Base-by-base conservation (phyloP, 2,797 vertebrate genomes). In the Hephaestus fuliginosus region DNA sequence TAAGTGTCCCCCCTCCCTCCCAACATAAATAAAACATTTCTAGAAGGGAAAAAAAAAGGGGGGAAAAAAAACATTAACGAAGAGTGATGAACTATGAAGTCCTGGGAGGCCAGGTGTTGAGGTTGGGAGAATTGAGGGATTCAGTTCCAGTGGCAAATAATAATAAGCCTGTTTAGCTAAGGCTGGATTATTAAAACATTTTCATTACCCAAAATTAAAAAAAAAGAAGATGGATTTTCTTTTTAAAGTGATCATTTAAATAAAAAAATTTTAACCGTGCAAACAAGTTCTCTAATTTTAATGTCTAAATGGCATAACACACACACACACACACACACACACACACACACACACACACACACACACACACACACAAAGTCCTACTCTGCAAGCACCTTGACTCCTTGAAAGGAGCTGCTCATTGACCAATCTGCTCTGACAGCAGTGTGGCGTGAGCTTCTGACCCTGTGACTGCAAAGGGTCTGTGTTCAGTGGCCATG, bases 391-490 rank as follows among this genome's bases (percentile, higher is more conserved):
- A 89, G 80, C 89, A 92, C 89, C 90, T 86, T 81, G 82, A 89
- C 86, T 90, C 64, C 46, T 62, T 86, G 76, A 89, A 85, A 88
- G 87, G 86, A 33, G 80, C 86, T 85, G 86, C 88, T 92, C 91
- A 89, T 91, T 90, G 93, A 92, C 92, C 90, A 91, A 87, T 92
- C 88, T 93, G 92, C 86, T 91, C 91, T 93, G 91, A 94, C 93
- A 94, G 92, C 92, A 91, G 93, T 90, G 89, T 89, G 90, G 86
- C 80, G 82, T 85, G 89, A 92, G 91, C 92, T 78, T 72, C 90
- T 93, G 93, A 94, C 90, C 91, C 91, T 41, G 84, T 90, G 91
- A 91, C 91, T 94, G 92, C 90, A 91, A 90, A 91, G 85, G 90
- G 87, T 74, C 86, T 91, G 89, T 94, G 91, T 93, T 94, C 93